A percentile compares a stretch with the other conserved stretches of the same genome.
Evolutionary conservation across 2,113 vertebrate genomes (phyloP).

Genomic region (Crotalus tigris): DNA sequence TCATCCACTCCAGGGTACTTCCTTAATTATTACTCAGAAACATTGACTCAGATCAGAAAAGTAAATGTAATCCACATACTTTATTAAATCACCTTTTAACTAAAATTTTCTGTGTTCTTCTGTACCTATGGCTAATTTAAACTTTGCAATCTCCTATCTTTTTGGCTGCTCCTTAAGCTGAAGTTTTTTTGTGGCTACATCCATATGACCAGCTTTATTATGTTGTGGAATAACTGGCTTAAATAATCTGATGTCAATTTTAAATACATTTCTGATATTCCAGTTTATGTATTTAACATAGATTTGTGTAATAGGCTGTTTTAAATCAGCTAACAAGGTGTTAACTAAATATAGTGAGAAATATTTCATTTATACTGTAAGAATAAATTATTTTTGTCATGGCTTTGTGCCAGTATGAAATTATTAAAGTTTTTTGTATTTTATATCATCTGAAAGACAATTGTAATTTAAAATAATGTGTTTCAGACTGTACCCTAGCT

Average conservation of each 20-base stretch:
- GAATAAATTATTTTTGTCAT: background rate
- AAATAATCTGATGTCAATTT: background rate
- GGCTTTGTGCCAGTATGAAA: background rate
- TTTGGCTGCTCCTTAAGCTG: background rate
- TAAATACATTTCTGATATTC: background rate
- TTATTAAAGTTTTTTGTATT: background rate
- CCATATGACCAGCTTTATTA: background rate
- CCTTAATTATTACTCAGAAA: no score
- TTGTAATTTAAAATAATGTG: background rate
- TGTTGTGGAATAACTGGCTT: background rate
- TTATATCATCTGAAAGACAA: background rate
- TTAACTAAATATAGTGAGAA: background rate
- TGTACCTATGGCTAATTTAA: background rate
- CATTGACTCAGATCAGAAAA: no score
- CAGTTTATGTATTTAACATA: background rate
- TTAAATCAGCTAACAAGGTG: background rate
- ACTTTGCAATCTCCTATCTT: background rate
- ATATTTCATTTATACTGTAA: background rate
- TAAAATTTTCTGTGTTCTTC: background rate
- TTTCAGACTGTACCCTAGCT: background rate
- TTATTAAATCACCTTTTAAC: background rate
- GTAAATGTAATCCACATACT: background rate
- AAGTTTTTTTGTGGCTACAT: background rate
- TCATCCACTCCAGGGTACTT: no score
- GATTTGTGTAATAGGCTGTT: background rate